Percentiles rank a stretch among this genome's conserved stretches.
phyloP scores from a whole-genome alignment of 2,888 invertebrate species.

The Itoplectis maculator region DNA sequence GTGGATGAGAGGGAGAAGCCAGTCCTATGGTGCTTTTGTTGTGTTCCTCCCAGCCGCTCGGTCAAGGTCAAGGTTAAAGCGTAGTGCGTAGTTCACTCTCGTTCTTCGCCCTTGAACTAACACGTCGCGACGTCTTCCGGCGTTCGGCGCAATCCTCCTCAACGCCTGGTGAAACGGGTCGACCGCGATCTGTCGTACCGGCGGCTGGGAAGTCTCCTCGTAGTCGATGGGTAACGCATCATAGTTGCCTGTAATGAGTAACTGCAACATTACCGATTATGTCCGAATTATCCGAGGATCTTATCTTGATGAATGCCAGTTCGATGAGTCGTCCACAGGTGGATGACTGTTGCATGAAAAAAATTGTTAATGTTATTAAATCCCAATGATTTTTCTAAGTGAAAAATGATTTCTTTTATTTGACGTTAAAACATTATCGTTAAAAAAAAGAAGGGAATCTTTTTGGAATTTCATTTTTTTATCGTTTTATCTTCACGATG shows the following conservation, averaged over 20 bases:
- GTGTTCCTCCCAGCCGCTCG: slow-evolving; percentile 34
- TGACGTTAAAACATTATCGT: too few species aligned
- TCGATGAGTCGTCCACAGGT: neutral
- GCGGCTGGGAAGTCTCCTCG: slow-evolving; percentile 28
- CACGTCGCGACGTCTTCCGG: slow-evolving; percentile 33
- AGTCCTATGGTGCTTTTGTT: slow-evolving; percentile 45
- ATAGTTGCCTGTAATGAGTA: neutral
- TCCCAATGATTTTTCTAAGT: too few species aligned
- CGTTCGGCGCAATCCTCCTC: neutral
- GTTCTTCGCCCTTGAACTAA: neutral
- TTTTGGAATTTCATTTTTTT: too few species aligned
- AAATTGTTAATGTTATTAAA: too few species aligned
- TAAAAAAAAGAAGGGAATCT: too few species aligned
- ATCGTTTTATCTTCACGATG: too few species aligned
- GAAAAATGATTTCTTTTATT: too few species aligned
- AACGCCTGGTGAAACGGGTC: neutral
- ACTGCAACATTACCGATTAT: neutral
- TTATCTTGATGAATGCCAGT: neutral
- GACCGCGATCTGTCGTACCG: slow-evolving; percentile 54
- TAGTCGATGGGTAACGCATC: neutral
- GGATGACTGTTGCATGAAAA: neutral
- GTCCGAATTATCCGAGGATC: neutral
- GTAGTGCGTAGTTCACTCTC: slow-evolving; percentile 50
- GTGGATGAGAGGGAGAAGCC: neutral
- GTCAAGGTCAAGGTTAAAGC: slow-evolving; percentile 64